Conservation (phyloP, 2,888 invertebrate genomes). For the Nomada ruficornis region DNA sequence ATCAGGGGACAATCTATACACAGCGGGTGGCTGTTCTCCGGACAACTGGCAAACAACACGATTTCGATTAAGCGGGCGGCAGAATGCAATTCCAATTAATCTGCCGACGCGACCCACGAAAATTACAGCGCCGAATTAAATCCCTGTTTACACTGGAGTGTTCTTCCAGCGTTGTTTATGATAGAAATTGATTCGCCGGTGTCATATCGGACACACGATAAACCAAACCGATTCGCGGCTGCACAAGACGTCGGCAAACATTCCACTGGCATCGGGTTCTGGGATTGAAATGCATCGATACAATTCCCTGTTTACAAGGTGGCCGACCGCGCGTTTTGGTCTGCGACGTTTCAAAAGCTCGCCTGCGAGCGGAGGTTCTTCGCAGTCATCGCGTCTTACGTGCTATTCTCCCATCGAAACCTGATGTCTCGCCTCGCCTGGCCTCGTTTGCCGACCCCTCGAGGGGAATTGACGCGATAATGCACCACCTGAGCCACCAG, state of each 20-base stretch:
- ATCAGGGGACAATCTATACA: neutral
- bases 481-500: constrained; percentile 34
- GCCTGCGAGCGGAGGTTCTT: constrained; percentile 5
- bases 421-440: neutral
- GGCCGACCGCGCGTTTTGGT: constrained; percentile 7
- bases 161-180: constrained; percentile 67
- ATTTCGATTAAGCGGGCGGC: constrained; percentile 38
- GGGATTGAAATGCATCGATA: constrained; percentile 64
- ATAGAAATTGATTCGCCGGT: constrained; percentile 66
- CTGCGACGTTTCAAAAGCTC: neutral
- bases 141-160: constrained; percentile 57
- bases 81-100: constrained; percentile 38
- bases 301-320: constrained; percentile 46
- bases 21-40: neutral
- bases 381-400: constrained; percentile 4
- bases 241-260: constrained; percentile 59
- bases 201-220: constrained; percentile 39
- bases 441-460: constrained; percentile 17
- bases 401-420: neutral
- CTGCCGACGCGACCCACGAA: constrained; percentile 26
- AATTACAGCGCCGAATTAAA: constrained; percentile 60
- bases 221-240: constrained; percentile 23
- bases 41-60: constrained; percentile 6
- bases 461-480: constrained; percentile 31
- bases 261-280: constrained; percentile 20